These are phyloP conservation scores for Drosophila azteca DNA, from an alignment of 1,140 invertebrate genomes.

Conservation along the genomic window DNA sequence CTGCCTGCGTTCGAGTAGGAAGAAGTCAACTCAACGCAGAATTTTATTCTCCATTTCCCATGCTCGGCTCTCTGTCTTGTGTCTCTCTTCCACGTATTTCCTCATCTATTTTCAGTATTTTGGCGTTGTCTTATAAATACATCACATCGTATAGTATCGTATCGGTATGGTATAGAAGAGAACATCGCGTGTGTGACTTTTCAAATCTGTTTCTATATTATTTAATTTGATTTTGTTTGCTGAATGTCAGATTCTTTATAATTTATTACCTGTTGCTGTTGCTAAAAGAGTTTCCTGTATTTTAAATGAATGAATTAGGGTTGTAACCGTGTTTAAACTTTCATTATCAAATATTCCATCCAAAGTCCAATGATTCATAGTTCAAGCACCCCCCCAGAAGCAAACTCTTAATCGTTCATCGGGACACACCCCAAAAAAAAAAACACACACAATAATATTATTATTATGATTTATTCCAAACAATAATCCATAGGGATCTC, in stretches of 20 bases:
- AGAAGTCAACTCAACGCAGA: conserved; percentile 62
- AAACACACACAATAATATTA: conserved; percentile 1
- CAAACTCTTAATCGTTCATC: conserved; percentile 21
- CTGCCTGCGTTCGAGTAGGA: conserved; percentile 38
- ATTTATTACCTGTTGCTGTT: conserved; percentile 32
- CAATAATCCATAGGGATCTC: conserved; percentile 17
- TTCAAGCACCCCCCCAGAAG: not conserved
- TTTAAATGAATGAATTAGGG: conserved; percentile 18
- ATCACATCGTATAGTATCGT: conserved; percentile 7
- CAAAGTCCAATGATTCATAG: no score
- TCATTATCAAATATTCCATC: not conserved
- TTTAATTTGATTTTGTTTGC: conserved; percentile 1
- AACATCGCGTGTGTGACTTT: conserved; percentile 44
- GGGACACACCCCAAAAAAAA: not conserved
- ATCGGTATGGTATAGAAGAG: not conserved
- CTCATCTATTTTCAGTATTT: conserved; percentile 63
- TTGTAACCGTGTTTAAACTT: not conserved
- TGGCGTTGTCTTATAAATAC: conserved; percentile 65
- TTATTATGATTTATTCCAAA: conserved; percentile 22
- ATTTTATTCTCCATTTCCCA: conserved; percentile 46
- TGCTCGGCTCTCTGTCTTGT: conserved; percentile 9
- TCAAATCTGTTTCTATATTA: conserved; percentile 2
- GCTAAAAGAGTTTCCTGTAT: conserved; percentile 13
- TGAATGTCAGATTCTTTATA: conserved; percentile 26
- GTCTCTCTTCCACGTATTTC: conserved; percentile 26